A percentile compares a stretch with the other conserved stretches of the same genome.
phyloP scores from a whole-genome alignment of 2,797 vertebrate species.

The Hyperoplus immaculatus region DNA sequence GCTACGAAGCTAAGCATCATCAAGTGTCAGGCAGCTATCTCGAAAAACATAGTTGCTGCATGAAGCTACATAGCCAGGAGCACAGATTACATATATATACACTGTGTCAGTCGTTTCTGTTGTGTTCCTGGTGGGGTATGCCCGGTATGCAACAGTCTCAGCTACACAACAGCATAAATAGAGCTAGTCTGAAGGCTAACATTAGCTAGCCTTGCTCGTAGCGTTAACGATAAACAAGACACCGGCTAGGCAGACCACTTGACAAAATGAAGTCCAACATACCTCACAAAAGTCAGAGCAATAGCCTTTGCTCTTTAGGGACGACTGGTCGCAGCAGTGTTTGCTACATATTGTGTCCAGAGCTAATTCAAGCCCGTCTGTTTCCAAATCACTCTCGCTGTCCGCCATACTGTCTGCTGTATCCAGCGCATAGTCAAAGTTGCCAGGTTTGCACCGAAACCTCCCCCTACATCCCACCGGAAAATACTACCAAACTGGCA shows the following conservation, averaged over 20 bases:
- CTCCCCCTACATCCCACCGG: neutral
- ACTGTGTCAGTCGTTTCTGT: fast-evolving
- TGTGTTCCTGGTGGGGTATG: neutral
- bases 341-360: constrained; percentile 87
- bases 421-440: constrained; percentile 92
- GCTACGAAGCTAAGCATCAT: constrained; percentile 25
- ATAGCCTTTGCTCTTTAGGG: constrained; percentile 89
- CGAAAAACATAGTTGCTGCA: fast-evolving
- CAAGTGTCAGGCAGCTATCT: neutral
- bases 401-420: constrained; percentile 97
- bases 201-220: constrained; percentile 58
- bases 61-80: fast-evolving
- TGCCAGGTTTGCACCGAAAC: constrained; percentile 66
- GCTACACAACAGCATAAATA: constrained; percentile 35
- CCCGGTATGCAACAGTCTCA: neutral
- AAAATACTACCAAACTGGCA: constrained; percentile 63
- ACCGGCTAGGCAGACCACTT: neutral
- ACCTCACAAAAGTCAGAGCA: constrained; percentile 96
- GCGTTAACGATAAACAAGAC: constrained; percentile 60
- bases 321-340: constrained; percentile 74
- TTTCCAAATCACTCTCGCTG: constrained; percentile 96
- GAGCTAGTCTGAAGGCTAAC: constrained; percentile 61
- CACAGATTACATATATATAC: no score
- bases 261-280: constrained; percentile 56
- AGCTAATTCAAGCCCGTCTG: constrained; percentile 92